Percentiles rank a stretch among this genome's conserved stretches.
Evolutionary conservation across 1,140 invertebrate genomes (phyloP).

Genomic region (Diploscapter pachys): DNA sequence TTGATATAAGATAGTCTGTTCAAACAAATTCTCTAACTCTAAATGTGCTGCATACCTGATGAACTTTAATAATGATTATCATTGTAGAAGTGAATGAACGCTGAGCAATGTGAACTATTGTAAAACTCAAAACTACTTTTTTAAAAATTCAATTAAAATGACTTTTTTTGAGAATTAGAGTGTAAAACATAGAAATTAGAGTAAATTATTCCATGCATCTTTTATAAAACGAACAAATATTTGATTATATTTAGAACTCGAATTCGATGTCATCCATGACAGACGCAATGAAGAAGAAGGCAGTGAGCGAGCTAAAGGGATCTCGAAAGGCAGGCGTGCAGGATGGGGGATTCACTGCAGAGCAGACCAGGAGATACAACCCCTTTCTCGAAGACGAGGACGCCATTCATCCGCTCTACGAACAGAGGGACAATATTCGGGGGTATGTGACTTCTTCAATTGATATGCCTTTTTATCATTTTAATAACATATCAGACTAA

Average conservation of each 20-base stretch:
- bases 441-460: slow-evolving; percentile 18
- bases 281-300: slow-evolving; percentile 59
- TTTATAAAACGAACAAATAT: too few species aligned
- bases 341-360: slow-evolving; percentile 64
- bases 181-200: not conserved
- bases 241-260: not conserved
- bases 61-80: too few species aligned
- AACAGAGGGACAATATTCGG: slow-evolving; percentile 50
- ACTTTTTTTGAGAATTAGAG: not conserved
- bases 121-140: too few species aligned
- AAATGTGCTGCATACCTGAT: too few species aligned
- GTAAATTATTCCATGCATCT: too few species aligned
- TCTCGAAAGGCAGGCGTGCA: slow-evolving; percentile 60
- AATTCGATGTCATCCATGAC: slow-evolving; percentile 6
- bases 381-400: slow-evolving; percentile 61
- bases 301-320: slow-evolving; percentile 66
- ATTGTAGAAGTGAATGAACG: too few species aligned
- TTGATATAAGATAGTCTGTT: not conserved
- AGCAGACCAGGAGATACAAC: slow-evolving; percentile 27
- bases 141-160: too few species aligned
- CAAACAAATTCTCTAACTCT: too few species aligned
- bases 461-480: too few species aligned
- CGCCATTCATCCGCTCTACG: slow-evolving; percentile 40
- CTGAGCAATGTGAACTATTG: too few species aligned
- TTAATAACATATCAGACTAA: too few species aligned